Percentiles rank a stretch among this genome's conserved stretches.
phyloP scores from a whole-genome alignment of 2,888 invertebrate species.

The Pammene fasciana region DNA sequence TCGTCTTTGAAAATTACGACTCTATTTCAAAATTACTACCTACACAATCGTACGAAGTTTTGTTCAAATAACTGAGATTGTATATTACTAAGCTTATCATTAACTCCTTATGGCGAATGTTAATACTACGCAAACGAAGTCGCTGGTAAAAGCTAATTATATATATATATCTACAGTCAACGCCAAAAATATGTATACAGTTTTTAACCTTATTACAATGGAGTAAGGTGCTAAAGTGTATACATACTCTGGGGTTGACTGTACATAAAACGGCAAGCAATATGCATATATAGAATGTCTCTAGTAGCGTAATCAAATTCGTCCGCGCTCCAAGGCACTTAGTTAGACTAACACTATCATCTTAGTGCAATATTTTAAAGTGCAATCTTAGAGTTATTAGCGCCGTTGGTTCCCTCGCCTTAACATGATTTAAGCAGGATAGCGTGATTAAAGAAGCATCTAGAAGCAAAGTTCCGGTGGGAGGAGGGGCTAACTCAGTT shows the following conservation, averaged over 20 bases:
- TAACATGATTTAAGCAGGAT: conserved; percentile 30
- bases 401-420: conserved; percentile 14
- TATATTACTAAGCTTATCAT: too few species aligned
- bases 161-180: not conserved
- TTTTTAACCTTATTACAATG: too few species aligned
- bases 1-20: too few species aligned
- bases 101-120: too few species aligned
- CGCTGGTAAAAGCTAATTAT: too few species aligned
- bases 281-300: not conserved
- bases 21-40: too few species aligned
- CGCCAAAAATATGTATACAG: too few species aligned
- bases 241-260: too few species aligned
- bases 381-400: conserved; percentile 31
- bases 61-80: too few species aligned
- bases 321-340: conserved; percentile 13
- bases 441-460: conserved; percentile 36
- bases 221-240: too few species aligned
- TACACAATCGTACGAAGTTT: too few species aligned
- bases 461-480: conserved; percentile 22
- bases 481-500: not conserved
- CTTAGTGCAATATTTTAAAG: conserved; percentile 34
- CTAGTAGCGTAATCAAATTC: conserved; percentile 13
- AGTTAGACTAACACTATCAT: conserved; percentile 24
- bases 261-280: not conserved
- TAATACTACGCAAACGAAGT: too few species aligned